These are phyloP conservation scores for Calycopis cecrops DNA, from an alignment of 1,140 invertebrate genomes.

Conservation along the genomic window DNA sequence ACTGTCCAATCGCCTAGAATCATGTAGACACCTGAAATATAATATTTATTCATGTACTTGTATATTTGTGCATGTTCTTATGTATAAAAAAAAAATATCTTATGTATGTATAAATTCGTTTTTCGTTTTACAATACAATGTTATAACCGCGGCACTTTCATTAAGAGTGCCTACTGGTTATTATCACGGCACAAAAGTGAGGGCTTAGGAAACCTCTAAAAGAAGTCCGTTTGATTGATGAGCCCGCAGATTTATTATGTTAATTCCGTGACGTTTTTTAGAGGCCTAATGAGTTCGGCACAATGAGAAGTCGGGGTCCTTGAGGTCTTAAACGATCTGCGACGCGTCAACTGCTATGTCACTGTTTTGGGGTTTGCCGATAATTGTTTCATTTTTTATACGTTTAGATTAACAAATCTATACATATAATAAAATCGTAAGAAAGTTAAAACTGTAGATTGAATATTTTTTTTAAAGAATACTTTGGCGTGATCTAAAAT, in stretches of 20 bases:
- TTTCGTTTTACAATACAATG: too few species aligned
- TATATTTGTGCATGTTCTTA: too few species aligned
- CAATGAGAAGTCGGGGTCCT: not conserved
- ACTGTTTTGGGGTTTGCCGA: not conserved
- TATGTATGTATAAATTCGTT: too few species aligned
- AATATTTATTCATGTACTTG: too few species aligned
- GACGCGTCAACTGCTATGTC: not conserved
- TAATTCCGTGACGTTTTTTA: constrained; percentile 41
- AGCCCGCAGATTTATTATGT: constrained; percentile 59
- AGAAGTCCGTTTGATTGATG: constrained; percentile 66
- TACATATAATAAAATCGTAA: too few species aligned
- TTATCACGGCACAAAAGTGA: constrained; percentile 41
- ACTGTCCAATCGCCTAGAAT: too few species aligned
- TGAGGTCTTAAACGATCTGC: not conserved
- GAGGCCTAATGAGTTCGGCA: constrained; percentile 28
- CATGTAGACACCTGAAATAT: too few species aligned
- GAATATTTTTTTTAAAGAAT: too few species aligned
- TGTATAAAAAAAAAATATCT: too few species aligned
- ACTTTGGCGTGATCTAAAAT: too few species aligned
- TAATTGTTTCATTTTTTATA: not conserved
- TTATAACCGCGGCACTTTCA: constrained; percentile 30
- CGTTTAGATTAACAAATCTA: too few species aligned
- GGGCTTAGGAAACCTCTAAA: constrained; percentile 61
- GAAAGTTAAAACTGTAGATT: too few species aligned
- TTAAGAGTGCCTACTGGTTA: not conserved